These are phyloP conservation scores for Hydrochoerus hydrochaeris DNA, from an alignment of 2,113 vertebrate species.

Conservation along the genomic window DNA sequence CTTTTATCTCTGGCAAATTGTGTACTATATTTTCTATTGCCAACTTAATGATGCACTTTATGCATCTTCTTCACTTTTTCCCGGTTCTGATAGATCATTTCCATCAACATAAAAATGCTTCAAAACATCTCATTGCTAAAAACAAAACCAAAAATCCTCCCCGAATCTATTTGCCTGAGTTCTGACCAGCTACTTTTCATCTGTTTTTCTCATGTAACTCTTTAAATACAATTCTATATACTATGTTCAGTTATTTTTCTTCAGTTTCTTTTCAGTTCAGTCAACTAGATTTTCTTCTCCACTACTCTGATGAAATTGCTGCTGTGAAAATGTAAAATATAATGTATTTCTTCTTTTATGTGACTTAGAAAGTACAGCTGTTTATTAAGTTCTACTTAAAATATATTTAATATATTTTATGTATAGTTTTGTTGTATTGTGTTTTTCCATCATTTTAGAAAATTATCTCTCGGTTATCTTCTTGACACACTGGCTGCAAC, in stretches of 20 bases:
- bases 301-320: background rate
- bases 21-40: background rate
- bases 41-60: background rate
- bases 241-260: background rate
- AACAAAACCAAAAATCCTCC: background rate
- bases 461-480: background rate
- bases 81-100: background rate
- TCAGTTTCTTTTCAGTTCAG: conserved; percentile 2
- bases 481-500: background rate
- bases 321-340: background rate
- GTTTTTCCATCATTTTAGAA: background rate
- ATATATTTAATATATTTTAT: too few species aligned
- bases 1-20: background rate
- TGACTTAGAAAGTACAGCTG: background rate
- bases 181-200: background rate
- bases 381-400: background rate
- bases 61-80: background rate
- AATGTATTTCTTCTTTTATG: background rate
- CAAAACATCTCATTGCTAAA: background rate
- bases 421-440: background rate
- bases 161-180: background rate
- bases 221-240: background rate
- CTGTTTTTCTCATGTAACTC: background rate
- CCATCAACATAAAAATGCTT: background rate
- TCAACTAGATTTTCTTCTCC: background rate